Conservation (phyloP, 2,888 invertebrate species). For the Colletes collaris region DNA sequence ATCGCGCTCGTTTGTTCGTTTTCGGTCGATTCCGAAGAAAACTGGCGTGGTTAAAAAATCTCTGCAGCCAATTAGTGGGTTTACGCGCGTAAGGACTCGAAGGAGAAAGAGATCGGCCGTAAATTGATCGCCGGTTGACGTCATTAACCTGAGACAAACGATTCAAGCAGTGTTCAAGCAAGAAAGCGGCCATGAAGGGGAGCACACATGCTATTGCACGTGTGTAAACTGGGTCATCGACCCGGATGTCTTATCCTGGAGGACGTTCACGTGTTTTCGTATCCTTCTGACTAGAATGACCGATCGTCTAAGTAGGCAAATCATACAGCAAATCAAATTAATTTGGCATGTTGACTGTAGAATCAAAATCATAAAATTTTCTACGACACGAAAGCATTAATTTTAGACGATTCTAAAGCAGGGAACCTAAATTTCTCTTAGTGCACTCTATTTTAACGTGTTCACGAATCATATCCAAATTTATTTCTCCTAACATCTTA, state of each 20-base stretch:
- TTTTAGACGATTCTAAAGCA: no score
- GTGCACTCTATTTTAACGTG: no score
- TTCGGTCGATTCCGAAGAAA: not conserved
- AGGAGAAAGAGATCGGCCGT: slow-evolving; percentile 50
- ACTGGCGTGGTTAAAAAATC: slow-evolving; percentile 25
- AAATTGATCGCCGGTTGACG: slow-evolving; percentile 48
- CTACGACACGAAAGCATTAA: no score
- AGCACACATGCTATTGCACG: slow-evolving; percentile 36
- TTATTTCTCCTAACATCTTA: no score
- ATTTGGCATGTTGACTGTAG: no score
- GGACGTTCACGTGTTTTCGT: slow-evolving; percentile 43
- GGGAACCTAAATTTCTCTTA: no score
- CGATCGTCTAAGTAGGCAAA: no score
- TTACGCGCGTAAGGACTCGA: slow-evolving; percentile 37
- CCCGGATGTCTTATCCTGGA: slow-evolving; percentile 57
- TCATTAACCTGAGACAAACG: slow-evolving; percentile 47
- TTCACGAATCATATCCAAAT: no score
- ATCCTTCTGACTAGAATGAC: slow-evolving; percentile 3
- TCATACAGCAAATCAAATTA: no score
- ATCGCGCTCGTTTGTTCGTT: not conserved
- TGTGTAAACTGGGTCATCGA: slow-evolving; percentile 63
- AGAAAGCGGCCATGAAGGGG: slow-evolving; percentile 38
- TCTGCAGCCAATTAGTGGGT: slow-evolving; percentile 34
- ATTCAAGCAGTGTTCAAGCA: slow-evolving; percentile 21
- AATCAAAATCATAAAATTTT: no score